Conservation (phyloP, 2,888 invertebrate species). For the Heliconius sara region DNA sequence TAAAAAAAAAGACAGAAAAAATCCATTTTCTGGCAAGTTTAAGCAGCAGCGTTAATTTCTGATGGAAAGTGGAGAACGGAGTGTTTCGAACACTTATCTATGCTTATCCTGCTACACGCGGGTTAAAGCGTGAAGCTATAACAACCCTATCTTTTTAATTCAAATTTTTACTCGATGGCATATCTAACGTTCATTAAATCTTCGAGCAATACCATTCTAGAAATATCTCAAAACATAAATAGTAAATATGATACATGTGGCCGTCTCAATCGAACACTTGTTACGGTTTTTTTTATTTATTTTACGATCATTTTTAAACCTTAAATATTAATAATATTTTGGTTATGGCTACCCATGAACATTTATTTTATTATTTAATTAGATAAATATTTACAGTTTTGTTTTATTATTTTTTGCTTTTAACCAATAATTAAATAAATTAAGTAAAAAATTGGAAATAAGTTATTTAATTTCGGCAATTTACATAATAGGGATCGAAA, state of each 20-base stretch:
- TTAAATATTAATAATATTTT: constrained; percentile 26
- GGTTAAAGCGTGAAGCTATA: too few relatives aligned
- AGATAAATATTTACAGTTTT: not conserved
- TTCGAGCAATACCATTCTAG: constrained; percentile 51
- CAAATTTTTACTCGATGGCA: not conserved
- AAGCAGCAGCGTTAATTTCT: too few relatives aligned
- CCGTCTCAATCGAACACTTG: constrained; percentile 50
- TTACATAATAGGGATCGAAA: not conserved
- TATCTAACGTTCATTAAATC: not conserved
- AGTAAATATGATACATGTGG: constrained; percentile 74
- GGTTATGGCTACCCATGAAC: constrained; percentile 2
- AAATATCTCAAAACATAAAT: constrained; percentile 72
- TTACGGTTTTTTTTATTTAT: constrained; percentile 38
- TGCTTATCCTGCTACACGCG: too few relatives aligned
- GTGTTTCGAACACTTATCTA: too few relatives aligned
- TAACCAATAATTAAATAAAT: not conserved
- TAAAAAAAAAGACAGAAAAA: too few relatives aligned
- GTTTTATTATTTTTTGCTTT: not conserved
- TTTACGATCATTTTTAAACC: constrained; percentile 31
- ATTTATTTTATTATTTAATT: constrained; percentile 25
- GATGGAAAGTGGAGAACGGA: too few relatives aligned
- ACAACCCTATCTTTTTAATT: not conserved
- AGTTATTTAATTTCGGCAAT: not conserved
- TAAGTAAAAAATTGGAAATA: not conserved
- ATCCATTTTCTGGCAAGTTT: too few relatives aligned